Conservation (phyloP, 2,888 invertebrate genomes). For the Furcula furcula region DNA sequence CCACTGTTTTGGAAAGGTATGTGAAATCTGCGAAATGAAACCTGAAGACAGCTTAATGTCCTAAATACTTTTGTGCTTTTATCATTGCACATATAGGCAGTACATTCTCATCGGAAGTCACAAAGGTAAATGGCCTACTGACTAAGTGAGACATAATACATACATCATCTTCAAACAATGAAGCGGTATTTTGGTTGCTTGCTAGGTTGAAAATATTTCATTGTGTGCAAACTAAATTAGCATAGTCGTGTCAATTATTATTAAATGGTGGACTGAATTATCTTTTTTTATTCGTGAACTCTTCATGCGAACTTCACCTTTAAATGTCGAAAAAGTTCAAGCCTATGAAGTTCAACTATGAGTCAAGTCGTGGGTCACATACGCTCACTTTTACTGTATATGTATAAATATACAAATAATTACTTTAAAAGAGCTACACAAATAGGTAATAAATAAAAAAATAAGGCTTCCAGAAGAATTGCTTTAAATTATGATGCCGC, state of each 20-base stretch:
- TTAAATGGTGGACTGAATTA: conserved; percentile 10
- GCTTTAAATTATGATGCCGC: too few species aligned
- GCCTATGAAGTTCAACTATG: neutral
- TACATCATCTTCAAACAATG: neutral
- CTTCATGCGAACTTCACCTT: conserved; percentile 32
- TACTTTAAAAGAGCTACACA: too few species aligned
- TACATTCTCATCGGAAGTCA: too few species aligned
- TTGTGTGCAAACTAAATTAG: conserved; percentile 12
- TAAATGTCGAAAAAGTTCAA: conserved; percentile 21
- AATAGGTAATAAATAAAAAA: too few species aligned
- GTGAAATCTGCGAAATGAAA: neutral
- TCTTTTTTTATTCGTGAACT: conserved; percentile 22
- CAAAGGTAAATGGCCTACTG: too few species aligned
- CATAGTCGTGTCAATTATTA: conserved; percentile 17
- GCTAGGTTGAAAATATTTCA: conserved; percentile 5
- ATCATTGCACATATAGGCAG: neutral
- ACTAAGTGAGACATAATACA: too few species aligned
- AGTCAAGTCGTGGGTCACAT: neutral
- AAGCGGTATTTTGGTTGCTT: neutral
- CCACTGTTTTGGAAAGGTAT: neutral
- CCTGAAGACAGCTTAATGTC: neutral
- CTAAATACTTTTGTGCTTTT: neutral
- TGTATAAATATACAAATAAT: too few species aligned
- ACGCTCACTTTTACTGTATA: too few species aligned
- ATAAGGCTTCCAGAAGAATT: too few species aligned